Conservation (phyloP, 1,140 invertebrate genomes). For the Drosophila equinoxialis region DNA sequence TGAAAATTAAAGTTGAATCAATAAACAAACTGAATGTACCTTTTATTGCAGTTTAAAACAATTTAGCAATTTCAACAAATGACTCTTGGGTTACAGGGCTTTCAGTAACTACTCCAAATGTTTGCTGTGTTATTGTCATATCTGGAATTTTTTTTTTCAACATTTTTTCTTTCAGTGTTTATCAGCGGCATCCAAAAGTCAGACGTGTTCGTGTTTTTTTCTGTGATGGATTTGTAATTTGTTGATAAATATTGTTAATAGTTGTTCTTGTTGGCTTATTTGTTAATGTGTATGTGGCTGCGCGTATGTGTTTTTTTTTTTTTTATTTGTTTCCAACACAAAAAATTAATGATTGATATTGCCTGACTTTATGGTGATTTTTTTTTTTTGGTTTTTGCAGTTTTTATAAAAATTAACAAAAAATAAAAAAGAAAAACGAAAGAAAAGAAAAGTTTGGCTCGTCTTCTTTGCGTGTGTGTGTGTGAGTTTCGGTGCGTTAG, state of each 20-base stretch:
- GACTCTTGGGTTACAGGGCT: too few relatives aligned
- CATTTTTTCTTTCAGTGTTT: constrained; percentile 4
- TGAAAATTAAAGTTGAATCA: too few relatives aligned
- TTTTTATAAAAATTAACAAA: neutral
- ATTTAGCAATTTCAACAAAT: too few relatives aligned
- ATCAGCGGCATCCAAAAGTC: constrained; percentile 11
- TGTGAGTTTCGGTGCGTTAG: neutral
- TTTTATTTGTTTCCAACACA: neutral
- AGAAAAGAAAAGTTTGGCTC: neutral
- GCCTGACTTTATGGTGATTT: neutral
- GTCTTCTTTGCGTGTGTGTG: neutral
- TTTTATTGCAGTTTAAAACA: too few relatives aligned
- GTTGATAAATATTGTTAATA: constrained; percentile 12
- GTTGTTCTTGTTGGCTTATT: constrained; percentile 8
- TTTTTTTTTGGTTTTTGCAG: neutral
- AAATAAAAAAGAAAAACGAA: neutral
- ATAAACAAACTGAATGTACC: too few relatives aligned
- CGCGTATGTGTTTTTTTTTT: neutral
- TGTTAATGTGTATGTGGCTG: neutral
- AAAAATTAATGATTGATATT: neutral
- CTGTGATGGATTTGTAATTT: constrained; percentile 11
- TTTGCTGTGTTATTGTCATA: too few relatives aligned
- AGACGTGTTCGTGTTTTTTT: constrained; percentile 11
- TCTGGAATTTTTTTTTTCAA: too few relatives aligned
- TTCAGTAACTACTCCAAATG: too few relatives aligned